Conservation (phyloP, 2,888 invertebrate species). For the Philaethria dido region DNA sequence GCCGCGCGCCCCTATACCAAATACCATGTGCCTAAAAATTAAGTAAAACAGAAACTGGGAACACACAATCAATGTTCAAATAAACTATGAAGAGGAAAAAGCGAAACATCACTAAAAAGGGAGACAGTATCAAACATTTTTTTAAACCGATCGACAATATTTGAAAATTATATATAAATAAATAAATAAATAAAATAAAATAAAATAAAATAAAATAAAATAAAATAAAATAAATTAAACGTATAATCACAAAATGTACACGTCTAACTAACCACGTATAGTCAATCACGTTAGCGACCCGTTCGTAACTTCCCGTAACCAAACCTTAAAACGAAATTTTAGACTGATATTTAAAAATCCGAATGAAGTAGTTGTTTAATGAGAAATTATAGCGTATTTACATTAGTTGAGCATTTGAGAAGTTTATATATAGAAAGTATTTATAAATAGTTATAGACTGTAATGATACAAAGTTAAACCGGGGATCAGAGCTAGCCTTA, state of each 20-base stretch:
- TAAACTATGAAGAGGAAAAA: conserved; percentile 82
- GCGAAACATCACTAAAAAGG: conserved; percentile 57
- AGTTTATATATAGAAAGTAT: conserved; percentile 70
- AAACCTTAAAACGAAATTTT: conserved; percentile 81
- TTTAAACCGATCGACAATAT: conserved; percentile 70
- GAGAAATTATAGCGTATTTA: conserved; percentile 78
- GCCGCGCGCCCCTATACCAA: conserved; percentile 37
- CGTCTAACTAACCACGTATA: conserved; percentile 48
- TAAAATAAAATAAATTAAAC: too few relatives aligned
- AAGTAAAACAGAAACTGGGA: conserved; percentile 29
- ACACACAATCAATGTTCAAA: conserved; percentile 48
- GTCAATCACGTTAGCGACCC: conserved; percentile 61
- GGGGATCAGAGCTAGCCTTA: conserved; percentile 81
- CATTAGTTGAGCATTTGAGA: conserved; percentile 83
- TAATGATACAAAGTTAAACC: conserved; percentile 65
- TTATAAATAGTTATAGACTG: conserved; percentile 56
- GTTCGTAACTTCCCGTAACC: conserved; percentile 68
- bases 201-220: too few relatives aligned
- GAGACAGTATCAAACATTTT: conserved; percentile 55
- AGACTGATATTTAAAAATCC: conserved; percentile 81
- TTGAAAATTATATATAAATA: conserved; percentile 41
- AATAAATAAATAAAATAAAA: not conserved
- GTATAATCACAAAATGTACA: conserved; percentile 66
- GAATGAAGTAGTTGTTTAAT: conserved; percentile 64
- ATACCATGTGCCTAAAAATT: conserved; percentile 45